Base-by-base conservation (phyloP, 2,113 vertebrate genomes). In the Ochotona princeps region DNA sequence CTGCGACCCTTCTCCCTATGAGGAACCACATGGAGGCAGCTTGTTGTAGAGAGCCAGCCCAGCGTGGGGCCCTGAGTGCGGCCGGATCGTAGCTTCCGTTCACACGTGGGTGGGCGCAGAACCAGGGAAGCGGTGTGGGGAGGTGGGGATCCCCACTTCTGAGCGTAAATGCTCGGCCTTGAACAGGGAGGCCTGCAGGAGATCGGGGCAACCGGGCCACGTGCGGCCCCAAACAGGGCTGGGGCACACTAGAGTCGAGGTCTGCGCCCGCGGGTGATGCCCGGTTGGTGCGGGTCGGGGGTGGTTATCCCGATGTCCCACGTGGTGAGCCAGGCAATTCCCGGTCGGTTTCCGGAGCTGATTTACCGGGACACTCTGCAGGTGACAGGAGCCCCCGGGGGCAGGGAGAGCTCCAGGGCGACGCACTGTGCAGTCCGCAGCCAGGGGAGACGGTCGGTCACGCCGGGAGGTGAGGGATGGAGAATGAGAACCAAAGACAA, bases 151-250 rank as follows among this genome's bases (percentile, higher is more conserved):
- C n/a, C 28, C 26, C 30, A 0, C 4, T 57, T 21, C 25, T 20
- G 61, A 44, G 38, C 4, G 65, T 15, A 0, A 54, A 8, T 30
- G 32, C 60, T 1, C 2, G 0, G 14, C 1, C 38, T 44, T 6
- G 38, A 44, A 44, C 38, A 44, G 38, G 38, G 38, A 44, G 38
- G 38, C 47, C 66, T 1, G 10, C 30, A 4, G 75, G 72, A 70
- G 13, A 5, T n/a, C n/a, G 6, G 38, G 65, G 32, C 0, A 12
- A 23, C 35, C 2, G 4, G 28, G 63, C 76, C 92, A 87, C 60
- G 49, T 93, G 92, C 74, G 8, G 63, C 65, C 38, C 2, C 49
- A 14, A 30, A n/a, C 49, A 1, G 63, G 26, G 1, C 12, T 14
- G 3, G 51, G 35, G 67, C 28, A 14, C 57, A 0, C 0, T 5